Conservation (phyloP, 2,113 vertebrate species). For the Melanerpes aurifrons region DNA sequence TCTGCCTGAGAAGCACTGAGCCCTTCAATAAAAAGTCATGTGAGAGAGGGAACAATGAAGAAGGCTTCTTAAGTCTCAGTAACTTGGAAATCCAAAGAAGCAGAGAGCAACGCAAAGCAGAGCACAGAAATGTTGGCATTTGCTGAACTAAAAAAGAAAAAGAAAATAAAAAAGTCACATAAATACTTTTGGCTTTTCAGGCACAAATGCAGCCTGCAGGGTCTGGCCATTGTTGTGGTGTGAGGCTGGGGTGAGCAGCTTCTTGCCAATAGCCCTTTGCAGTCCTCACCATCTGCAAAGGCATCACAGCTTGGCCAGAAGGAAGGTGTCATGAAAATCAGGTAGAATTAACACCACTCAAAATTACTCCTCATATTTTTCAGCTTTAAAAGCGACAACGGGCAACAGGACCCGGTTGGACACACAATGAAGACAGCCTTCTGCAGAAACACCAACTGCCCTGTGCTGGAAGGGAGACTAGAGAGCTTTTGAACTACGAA, state of each 20-base stretch:
- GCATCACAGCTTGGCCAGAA: not conserved
- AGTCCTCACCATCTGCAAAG: not conserved
- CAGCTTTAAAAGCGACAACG: not conserved
- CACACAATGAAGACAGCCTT: not conserved
- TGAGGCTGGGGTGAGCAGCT: accelerated
- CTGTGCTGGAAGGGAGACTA: not conserved
- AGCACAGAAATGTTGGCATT: not conserved
- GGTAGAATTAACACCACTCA: not conserved
- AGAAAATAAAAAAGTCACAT: not conserved
- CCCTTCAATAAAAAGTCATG: slow-evolving; percentile 34
- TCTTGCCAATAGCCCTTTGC: not conserved
- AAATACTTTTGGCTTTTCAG: not conserved
- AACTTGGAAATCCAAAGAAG: not conserved
- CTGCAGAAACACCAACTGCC: not conserved
- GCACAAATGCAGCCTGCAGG: not conserved
- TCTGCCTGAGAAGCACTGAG: not conserved
- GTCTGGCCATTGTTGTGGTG: not conserved
- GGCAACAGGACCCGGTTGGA: not conserved
- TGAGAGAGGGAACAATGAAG: slow-evolving; percentile 39
- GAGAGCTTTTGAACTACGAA: not conserved
- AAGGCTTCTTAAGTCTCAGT: not conserved
- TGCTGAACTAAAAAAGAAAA: not conserved
- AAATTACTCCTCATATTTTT: not conserved
- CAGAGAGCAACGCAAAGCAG: not conserved
- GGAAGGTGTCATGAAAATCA: not conserved